A percentile compares a stretch with the other conserved stretches of the same genome.
phyloP scores from a whole-genome alignment of 2,113 vertebrate species.

The Embiotoca jacksoni region DNA sequence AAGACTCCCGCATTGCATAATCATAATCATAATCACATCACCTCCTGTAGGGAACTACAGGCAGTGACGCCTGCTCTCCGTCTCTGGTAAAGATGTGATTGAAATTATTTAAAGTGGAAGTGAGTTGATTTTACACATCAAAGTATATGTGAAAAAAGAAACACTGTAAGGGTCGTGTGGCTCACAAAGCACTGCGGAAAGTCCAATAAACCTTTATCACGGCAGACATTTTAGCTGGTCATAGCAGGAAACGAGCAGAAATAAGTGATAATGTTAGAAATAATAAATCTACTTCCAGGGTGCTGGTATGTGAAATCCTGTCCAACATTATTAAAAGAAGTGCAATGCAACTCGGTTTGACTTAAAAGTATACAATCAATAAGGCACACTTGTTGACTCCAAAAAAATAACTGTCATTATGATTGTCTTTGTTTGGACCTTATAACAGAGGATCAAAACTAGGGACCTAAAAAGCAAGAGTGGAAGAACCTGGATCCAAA shows the following conservation, averaged over 20 bases:
- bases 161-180: no score
- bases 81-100: neutral
- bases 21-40: slow-evolving; percentile 7
- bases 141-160: neutral
- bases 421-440: no score
- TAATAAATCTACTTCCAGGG: neutral
- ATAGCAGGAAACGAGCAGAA: neutral
- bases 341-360: neutral
- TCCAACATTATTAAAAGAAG: neutral
- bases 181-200: neutral
- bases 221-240: neutral
- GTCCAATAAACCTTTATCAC: neutral
- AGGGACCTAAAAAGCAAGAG: no score
- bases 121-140: neutral
- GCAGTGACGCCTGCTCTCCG: slow-evolving; percentile 16
- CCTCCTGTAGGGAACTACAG: neutral
- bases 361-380: no score
- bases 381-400: no score
- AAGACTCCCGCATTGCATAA: neutral
- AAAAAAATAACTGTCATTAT: no score
- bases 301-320: no score
- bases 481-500: no score
- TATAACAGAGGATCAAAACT: no score
- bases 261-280: no score
- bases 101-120: neutral